Evolutionary conservation across 2,797 vertebrate genomes (phyloP), one percentile per base, ranked within the genome.

Genomic region (Xenentodon cancila): DNA sequence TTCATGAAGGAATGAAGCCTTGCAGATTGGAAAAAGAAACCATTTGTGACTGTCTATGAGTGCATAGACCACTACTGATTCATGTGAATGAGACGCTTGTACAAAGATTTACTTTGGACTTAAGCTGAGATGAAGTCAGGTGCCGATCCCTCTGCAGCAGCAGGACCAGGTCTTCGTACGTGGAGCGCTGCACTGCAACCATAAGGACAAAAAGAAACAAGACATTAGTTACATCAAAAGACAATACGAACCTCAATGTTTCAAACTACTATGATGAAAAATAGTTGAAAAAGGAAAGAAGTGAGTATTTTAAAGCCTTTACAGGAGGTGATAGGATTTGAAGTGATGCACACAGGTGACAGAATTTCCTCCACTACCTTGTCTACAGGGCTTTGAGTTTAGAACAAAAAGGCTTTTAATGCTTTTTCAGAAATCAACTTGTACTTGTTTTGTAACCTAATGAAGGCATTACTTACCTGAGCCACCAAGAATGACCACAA

Each of bases 21-120:
- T n/a, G n/a, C n/a, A n/a, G n/a, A n/a, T n/a, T n/a, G n/a, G n/a
- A n/a, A n/a, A n/a, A n/a, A n/a, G n/a, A n/a, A n/a, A n/a, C n/a
- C n/a, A n/a, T n/a, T n/a, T n/a, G n/a, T n/a, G n/a, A n/a, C n/a
- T n/a, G n/a, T n/a, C n/a, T n/a, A n/a, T n/a, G n/a, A n/a, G n/a
- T n/a, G n/a, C n/a, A n/a, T n/a, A n/a, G n/a, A n/a, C n/a, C n/a
- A n/a, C n/a, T n/a, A n/a, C n/a, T n/a, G n/a, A n/a, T n/a, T n/a
- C n/a, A n/a, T n/a, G n/a, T n/a, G n/a, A n/a, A n/a, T n/a, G n/a
- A n/a, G n/a, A n/a, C n/a, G n/a, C n/a, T n/a, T n/a, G n/a, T n/a
- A n/a, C n/a, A 88, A 73, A 56, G n/a, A 59, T 62, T 80, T 89
- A 94, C 94, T 93, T 94, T 94, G 59, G 75, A 73, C 82, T 90